Percentiles rank a stretch among this genome's conserved stretches.
Evolutionary conservation across 2,113 vertebrate species (phyloP).

Genomic region (Cynoglossus semilaevis): DNA sequence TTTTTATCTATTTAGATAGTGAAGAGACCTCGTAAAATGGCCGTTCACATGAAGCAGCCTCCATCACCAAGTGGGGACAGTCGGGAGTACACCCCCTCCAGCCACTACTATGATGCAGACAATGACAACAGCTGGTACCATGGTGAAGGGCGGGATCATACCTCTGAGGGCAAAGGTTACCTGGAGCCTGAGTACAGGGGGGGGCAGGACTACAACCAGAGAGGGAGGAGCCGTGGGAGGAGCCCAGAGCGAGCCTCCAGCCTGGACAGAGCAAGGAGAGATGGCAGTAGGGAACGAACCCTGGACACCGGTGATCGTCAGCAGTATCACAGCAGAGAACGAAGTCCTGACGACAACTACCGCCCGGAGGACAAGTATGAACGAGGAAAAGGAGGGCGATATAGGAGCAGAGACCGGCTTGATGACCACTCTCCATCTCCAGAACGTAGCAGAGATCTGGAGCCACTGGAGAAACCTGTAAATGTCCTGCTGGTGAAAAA

Average conservation of each 20-base stretch:
- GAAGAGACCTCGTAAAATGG: conserved; percentile 86
- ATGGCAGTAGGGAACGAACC: conserved; percentile 74
- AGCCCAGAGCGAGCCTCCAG: conserved; percentile 72
- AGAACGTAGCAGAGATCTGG: conserved; percentile 54
- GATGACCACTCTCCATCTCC: conserved; percentile 55
- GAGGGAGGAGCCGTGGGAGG: conserved; percentile 74
- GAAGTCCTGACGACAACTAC: conserved; percentile 65
- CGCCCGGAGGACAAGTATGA: conserved; percentile 48
- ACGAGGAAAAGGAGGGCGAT: conserved; percentile 46
- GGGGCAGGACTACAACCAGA: conserved; percentile 62
- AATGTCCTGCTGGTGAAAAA: conserved; percentile 88
- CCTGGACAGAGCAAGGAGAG: conserved; percentile 74
- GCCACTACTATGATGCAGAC: conserved; percentile 77
- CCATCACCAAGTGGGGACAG: conserved; percentile 77
- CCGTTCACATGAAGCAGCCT: conserved; percentile 73
- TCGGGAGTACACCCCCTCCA: conserved; percentile 75
- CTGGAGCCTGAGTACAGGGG: conserved; percentile 70
- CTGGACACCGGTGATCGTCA: conserved; percentile 66
- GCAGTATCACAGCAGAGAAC: conserved; percentile 72
- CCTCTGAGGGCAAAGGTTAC: conserved; percentile 64
- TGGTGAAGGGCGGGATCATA: conserved; percentile 75
- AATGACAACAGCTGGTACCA: conserved; percentile 80
- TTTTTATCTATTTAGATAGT: conserved; percentile 81
- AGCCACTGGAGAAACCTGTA: conserved; percentile 76
- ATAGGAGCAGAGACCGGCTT: conserved; percentile 76